Evolutionary conservation across 2,113 vertebrate species (phyloP).

Genomic region (Orthochromis malagaraziensis): DNA sequence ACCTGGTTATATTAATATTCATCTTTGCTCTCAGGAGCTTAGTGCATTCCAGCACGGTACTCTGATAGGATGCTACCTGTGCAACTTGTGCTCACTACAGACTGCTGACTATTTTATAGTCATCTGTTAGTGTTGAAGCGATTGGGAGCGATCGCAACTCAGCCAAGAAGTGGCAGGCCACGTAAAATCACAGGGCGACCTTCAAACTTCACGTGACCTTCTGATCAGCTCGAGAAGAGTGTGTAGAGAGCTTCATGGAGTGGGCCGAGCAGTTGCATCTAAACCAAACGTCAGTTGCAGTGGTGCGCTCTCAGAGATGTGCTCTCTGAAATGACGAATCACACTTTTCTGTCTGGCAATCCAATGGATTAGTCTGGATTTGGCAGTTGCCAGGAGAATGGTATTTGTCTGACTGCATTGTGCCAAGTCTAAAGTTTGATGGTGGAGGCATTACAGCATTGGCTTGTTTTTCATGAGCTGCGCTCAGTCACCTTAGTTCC

Average conservation of each 20-base stretch:
- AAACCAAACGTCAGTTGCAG: neutral
- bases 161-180: neutral
- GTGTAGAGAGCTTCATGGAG: neutral
- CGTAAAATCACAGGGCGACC: neutral
- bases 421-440: neutral
- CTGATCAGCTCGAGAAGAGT: neutral
- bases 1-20: neutral
- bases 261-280: neutral
- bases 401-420: neutral
- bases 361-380: neutral
- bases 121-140: neutral
- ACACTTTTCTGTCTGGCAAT: neutral
- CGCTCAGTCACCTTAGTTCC: neutral
- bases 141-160: neutral
- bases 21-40: neutral
- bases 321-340: neutral
- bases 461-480: neutral
- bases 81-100: neutral
- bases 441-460: neutral
- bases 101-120: neutral
- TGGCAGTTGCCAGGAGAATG: neutral
- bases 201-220: neutral
- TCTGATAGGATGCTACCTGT: neutral
- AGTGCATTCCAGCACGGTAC: neutral
- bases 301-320: neutral